Conservation (phyloP, 2,888 invertebrate genomes). For the Caenorhabditis sinica region DNA sequence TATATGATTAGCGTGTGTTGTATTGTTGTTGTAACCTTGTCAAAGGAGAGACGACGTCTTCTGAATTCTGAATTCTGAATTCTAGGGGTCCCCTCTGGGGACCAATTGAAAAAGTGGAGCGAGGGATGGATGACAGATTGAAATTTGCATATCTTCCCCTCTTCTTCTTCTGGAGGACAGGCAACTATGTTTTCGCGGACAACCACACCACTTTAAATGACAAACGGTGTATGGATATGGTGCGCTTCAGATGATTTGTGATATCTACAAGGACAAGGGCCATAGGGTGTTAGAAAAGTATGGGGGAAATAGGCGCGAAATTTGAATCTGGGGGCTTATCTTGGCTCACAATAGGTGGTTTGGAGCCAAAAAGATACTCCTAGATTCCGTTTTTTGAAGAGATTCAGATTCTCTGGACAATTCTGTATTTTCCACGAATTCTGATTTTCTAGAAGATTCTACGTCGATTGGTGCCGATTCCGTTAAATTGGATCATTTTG, state of each 20-base stretch:
- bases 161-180: too few relatives aligned
- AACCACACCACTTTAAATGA: not conserved
- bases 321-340: not conserved
- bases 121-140: slow-evolving; percentile 8
- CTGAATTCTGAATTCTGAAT: too few relatives aligned
- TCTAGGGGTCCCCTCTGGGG: slow-evolving; percentile 13
- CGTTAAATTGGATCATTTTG: not conserved
- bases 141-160: slow-evolving; percentile 52
- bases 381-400: not conserved
- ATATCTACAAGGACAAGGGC: not conserved
- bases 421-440: not conserved
- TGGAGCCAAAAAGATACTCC: not conserved
- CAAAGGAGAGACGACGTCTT: slow-evolving; percentile 16
- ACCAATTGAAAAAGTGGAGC: slow-evolving; percentile 36
- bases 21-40: slow-evolving; percentile 62
- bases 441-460: not conserved
- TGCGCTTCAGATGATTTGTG: slow-evolving; percentile 21
- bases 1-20: slow-evolving; percentile 58
- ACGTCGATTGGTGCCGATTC: too few relatives aligned
- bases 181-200: slow-evolving; percentile 20
- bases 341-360: not conserved
- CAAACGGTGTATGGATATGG: slow-evolving; percentile 2
- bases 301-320: not conserved
- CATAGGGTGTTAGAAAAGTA: not conserved
- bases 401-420: not conserved